A percentile compares a stretch with the other conserved stretches of the same genome.
phyloP scores from a whole-genome alignment of 2,113 vertebrate species.

The Empidonax alnorum region DNA sequence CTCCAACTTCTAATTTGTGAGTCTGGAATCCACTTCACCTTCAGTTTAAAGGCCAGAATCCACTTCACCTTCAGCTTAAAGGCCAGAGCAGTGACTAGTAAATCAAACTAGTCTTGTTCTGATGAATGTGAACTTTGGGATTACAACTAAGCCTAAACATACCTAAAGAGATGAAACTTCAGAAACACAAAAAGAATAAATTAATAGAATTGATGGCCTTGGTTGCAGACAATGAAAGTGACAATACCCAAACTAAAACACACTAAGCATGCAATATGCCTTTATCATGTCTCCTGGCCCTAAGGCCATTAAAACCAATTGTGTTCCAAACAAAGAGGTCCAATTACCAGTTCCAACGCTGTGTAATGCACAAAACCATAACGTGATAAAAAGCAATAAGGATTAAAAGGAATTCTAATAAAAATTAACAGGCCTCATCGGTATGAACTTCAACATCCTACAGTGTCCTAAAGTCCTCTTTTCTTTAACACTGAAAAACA shows the following conservation, averaged over 20 bases:
- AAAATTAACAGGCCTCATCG: not conserved
- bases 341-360: not conserved
- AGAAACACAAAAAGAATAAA: not conserved
- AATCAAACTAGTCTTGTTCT: not conserved
- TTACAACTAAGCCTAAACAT: not conserved
- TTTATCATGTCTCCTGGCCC: not conserved
- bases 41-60: not conserved
- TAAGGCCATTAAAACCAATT: not conserved
- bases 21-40: not conserved
- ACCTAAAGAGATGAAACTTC: not conserved
- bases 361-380: not conserved
- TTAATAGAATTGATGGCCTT: not conserved
- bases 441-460: not conserved
- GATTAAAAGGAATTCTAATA: not conserved
- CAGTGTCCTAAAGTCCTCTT: not conserved
- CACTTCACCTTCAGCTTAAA: not conserved
- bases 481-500: not conserved
- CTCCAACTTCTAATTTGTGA: not conserved
- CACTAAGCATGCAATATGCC: not conserved
- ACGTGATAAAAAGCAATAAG: not conserved
- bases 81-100: not conserved
- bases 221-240: not conserved
- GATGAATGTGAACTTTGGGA: not conserved
- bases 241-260: not conserved
- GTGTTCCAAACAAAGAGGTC: not conserved